phyloP scores from a whole-genome alignment of 2,113 vertebrate genomes.

The Chaetodon auriga region DNA sequence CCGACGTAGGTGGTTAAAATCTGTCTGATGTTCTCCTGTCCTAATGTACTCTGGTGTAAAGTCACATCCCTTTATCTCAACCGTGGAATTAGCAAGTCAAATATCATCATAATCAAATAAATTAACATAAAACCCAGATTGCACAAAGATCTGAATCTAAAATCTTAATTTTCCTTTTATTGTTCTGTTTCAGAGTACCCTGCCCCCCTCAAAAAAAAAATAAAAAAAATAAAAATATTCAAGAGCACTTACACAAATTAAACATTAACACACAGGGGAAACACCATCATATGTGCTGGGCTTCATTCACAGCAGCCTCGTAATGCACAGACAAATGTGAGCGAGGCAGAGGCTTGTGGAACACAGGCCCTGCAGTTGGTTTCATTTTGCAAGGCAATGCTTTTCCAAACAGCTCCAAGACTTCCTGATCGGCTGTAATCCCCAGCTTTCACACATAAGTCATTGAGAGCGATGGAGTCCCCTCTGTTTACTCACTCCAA shows the following conservation, averaged over 20 bases:
- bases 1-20: neutral
- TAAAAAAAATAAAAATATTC: neutral
- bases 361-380: slow-evolving; percentile 40
- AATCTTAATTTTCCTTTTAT: neutral
- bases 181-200: neutral
- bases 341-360: slow-evolving; percentile 51
- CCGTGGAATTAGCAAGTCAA: neutral
- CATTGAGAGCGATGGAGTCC: slow-evolving; percentile 96
- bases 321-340: slow-evolving; percentile 34
- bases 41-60: neutral
- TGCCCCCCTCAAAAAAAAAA: no score
- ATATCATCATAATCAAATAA: neutral
- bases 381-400: slow-evolving; percentile 81
- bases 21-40: neutral
- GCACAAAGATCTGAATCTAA: neutral
- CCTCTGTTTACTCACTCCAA: slow-evolving; percentile 96
- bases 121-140: neutral
- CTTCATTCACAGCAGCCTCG: slow-evolving; percentile 9
- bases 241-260: neutral
- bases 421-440: slow-evolving; percentile 93
- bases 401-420: slow-evolving; percentile 91
- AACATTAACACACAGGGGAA: neutral
- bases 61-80: neutral
- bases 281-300: neutral
- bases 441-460: slow-evolving; percentile 91